Evolutionary conservation across 2,113 vertebrate species (phyloP), one percentile per base, ranked within the genome.

Genomic region (Apodemus speciosus): DNA sequence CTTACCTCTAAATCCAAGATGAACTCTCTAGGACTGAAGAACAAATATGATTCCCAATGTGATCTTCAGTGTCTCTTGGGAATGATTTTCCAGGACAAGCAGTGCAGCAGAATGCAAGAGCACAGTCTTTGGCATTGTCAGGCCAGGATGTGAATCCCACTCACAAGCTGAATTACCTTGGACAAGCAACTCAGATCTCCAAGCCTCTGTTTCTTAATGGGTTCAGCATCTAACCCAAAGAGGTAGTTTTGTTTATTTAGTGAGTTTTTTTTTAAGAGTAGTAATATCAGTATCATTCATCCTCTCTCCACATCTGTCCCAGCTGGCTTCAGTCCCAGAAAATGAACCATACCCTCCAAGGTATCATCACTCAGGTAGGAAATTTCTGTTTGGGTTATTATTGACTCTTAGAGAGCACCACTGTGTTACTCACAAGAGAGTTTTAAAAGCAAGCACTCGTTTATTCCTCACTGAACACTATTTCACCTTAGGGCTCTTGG

Each of bases 251-350:
- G 14, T 38, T 2, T 92, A 90, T 38, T 90, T 75, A 71, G 53
- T 85, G 71, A 85, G 18, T 69, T 84, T 69, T 89, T 71, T 84
- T 86, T 71, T 73, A 84, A 68, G 11, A 90, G 1, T 51, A 90
- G n/a, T 71, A 66, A 16, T 62, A 62, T 30, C 21, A 76, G 23
- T 21, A 68, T 62, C 0, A 0, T 71, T 92, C 38, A 60, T 43
- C 7, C 20, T 64, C 51, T 84, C 46, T 89, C 30, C 27, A 32
- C 43, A 25, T n/a, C 23, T 76, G 89, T 43, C 49, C 23, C 46
- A 89, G 8, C 51, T 77, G 62, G 46, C 13, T 92, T 83, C 35
- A 23, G 14, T 88, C 56, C 56, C 86, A 66, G 15, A 76, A 38
- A 87, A 9, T 90, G 71, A 88, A 69, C 38, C 20, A 5, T 25